A percentile compares a stretch with the other conserved stretches of the same genome.
Conservation (phyloP, 2,888 invertebrate species). For the Beris chalybata region DNA sequence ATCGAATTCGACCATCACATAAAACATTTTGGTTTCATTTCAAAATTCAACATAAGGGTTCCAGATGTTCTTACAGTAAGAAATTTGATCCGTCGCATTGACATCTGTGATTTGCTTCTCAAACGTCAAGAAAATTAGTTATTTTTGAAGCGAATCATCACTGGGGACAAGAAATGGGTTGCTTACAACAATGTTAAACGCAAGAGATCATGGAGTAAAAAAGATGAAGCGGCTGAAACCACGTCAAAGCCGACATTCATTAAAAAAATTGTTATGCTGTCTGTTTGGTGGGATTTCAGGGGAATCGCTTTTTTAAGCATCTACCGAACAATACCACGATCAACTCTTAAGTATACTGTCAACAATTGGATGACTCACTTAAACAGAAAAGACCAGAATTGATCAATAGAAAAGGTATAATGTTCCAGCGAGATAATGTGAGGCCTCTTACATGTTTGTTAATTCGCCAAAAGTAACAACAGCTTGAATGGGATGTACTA, state of each 20-base stretch:
- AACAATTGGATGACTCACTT: too few species aligned
- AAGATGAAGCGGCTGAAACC: slow-evolving; percentile 6
- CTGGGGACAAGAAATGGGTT: slow-evolving; percentile 9
- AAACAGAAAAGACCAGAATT: too few species aligned
- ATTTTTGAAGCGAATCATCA: slow-evolving; percentile 6
- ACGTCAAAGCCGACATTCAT: too few species aligned
- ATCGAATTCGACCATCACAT: neutral
- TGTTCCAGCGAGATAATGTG: too few species aligned
- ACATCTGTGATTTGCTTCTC: slow-evolving; percentile 13
- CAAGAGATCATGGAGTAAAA: slow-evolving; percentile 20
- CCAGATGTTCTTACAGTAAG: neutral
- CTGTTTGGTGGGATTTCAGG: slow-evolving; percentile 19
- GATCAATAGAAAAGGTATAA: too few species aligned
- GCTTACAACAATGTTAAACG: slow-evolving; percentile 2
- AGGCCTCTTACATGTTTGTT: too few species aligned
- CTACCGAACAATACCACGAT: too few species aligned
- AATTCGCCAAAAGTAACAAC: too few species aligned
- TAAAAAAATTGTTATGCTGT: slow-evolving; percentile 22
- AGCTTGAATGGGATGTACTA: too few species aligned
- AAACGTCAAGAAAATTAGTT: slow-evolving; percentile 3
- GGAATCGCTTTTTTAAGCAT: too few species aligned
- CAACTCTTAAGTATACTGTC: too few species aligned
- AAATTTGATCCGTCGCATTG: slow-evolving; percentile 1
- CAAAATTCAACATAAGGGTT: neutral
- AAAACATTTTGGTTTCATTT: too few species aligned